A percentile compares a stretch with the other conserved stretches of the same genome.
Evolutionary conservation across 2,797 vertebrate species (phyloP).

Genomic region (Trachurus trachurus): DNA sequence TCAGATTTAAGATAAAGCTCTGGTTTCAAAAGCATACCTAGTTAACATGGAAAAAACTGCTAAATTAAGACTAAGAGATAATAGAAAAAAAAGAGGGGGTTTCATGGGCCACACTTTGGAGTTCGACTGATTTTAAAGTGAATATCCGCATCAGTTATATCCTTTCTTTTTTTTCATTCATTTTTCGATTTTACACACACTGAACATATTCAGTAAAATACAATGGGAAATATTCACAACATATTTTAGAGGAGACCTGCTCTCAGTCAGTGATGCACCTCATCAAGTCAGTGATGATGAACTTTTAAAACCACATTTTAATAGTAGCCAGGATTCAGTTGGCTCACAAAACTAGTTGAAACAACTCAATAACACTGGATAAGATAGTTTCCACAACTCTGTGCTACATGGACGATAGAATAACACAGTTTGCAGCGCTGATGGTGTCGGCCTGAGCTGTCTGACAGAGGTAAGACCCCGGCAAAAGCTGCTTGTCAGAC

Average conservation of each 20-base stretch:
- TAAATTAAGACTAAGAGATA: no score
- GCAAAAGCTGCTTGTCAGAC: neutral
- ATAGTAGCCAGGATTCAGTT: neutral
- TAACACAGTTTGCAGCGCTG: neutral
- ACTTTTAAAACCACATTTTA: neutral
- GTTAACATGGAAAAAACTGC: no score
- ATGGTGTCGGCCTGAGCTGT: neutral
- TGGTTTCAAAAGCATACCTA: no score
- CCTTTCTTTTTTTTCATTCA: neutral
- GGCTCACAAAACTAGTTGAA: neutral
- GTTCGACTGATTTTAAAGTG: no score
- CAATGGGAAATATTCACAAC: neutral
- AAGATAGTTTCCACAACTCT: neutral
- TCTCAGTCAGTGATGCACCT: neutral
- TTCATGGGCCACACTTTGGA: no score
- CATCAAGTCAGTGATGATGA: neutral
- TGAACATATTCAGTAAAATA: no score
- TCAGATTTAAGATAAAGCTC: no score
- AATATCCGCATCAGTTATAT: neutral
- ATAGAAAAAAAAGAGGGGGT: no score
- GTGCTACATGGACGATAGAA: neutral
- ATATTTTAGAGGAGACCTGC: neutral
- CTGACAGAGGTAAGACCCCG: neutral
- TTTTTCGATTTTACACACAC: no score
- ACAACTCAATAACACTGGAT: neutral